Evolutionary conservation across 2,888 invertebrate genomes (phyloP).

Genomic region (Caenorhabditis doughertyi): DNA sequence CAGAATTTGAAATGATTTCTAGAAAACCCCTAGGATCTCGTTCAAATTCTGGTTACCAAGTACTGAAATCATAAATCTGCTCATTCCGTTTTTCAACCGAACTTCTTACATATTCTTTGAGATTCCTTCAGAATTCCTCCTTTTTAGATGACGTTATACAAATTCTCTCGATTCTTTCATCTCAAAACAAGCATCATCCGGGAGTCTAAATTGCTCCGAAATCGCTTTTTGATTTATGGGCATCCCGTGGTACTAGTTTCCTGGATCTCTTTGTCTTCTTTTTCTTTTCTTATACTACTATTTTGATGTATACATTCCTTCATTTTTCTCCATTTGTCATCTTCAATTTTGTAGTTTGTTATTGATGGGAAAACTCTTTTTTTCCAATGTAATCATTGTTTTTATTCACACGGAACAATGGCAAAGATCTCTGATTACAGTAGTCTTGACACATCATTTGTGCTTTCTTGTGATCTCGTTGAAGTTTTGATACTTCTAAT

Average conservation of each 20-base stretch:
- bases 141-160: constrained; percentile 17
- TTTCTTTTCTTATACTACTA: neutral
- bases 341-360: constrained; percentile 23
- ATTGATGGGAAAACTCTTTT: constrained; percentile 1
- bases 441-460: constrained; percentile 11
- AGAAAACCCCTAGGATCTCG: neutral
- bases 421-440: constrained; percentile 10
- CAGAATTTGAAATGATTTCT: neutral
- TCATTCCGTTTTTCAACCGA: neutral
- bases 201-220: constrained; percentile 40
- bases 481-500: neutral
- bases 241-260: constrained; percentile 27
- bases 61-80: constrained; percentile 14
- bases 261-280: constrained; percentile 21
- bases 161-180: neutral
- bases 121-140: neutral
- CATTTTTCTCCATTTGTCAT: constrained; percentile 16
- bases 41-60: neutral
- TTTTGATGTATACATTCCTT: constrained; percentile 11
- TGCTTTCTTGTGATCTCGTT: constrained; percentile 1
- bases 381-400: constrained; percentile 5
- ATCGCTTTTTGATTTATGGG: constrained; percentile 49
- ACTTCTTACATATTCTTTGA: neutral
- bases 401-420: constrained; percentile 7
- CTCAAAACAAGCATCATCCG: constrained; percentile 53